These are phyloP conservation scores for Lamellibrachia luymesi DNA, from an alignment of 1,140 invertebrate species.

Conservation along the genomic window DNA sequence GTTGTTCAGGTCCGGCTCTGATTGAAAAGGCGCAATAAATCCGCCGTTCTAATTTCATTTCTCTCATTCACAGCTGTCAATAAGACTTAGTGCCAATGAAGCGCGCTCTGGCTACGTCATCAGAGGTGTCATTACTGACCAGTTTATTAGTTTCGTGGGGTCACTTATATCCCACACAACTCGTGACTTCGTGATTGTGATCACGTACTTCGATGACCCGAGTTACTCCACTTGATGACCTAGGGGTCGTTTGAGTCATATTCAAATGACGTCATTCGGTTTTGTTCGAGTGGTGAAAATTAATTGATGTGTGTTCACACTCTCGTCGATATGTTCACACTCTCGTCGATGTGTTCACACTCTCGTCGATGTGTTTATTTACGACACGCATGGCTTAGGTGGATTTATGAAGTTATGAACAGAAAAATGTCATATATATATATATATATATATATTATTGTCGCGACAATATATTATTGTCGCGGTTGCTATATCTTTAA, in stretches of 20 bases:
- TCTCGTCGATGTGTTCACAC: too few relatives aligned
- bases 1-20: neutral
- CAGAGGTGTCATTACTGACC: neutral
- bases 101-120: neutral
- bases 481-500: neutral
- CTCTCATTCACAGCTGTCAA: neutral
- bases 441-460: neutral
- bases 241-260: neutral
- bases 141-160: neutral
- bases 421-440: neutral
- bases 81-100: neutral
- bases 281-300: neutral
- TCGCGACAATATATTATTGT: neutral
- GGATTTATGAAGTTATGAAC: neutral
- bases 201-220: neutral
- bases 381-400: neutral
- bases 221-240: neutral
- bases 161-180: neutral
- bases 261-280: neutral
- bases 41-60: neutral
- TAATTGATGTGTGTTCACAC: neutral
- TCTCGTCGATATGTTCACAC: too few relatives aligned
- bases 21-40: neutral
- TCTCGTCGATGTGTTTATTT: neutral
- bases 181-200: neutral